These are phyloP conservation scores for Leptobrachium ailaonicum DNA, from an alignment of 2,113 vertebrate genomes.

Conservation along the genomic window DNA sequence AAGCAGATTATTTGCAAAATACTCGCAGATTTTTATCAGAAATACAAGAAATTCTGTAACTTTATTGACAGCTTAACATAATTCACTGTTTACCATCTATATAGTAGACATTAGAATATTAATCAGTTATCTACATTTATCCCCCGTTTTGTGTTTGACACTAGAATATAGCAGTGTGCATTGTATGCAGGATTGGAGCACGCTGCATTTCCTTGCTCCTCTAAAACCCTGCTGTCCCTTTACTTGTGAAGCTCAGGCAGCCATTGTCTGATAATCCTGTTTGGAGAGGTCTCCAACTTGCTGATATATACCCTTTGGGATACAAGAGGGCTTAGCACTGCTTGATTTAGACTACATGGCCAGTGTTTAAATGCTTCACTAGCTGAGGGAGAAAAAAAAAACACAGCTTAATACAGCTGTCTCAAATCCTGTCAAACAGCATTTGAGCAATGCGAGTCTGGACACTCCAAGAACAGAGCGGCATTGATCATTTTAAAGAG, in stretches of 20 bases:
- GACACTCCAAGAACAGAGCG: background rate
- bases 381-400: constrained; percentile 33
- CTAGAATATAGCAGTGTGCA: background rate
- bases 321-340: constrained; percentile 51
- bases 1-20: no score
- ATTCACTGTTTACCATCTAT: no score
- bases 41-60: no score
- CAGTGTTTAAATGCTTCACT: constrained; percentile 51
- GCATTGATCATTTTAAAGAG: constrained; percentile 1
- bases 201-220: background rate
- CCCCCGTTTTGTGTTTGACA: background rate
- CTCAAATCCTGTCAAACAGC: constrained; percentile 46
- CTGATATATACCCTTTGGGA: constrained; percentile 50
- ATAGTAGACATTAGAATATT: no score
- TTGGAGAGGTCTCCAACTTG: constrained; percentile 46
- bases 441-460: constrained; percentile 25
- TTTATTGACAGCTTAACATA: no score
- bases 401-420: constrained; percentile 46
- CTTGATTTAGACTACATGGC: constrained; percentile 51
- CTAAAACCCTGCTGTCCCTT: constrained; percentile 34
- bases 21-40: no score
- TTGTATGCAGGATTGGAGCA: background rate
- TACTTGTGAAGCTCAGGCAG: constrained; percentile 41
- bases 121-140: background rate
- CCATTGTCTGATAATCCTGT: constrained; percentile 46